Evolutionary conservation across 2,888 invertebrate genomes (phyloP), one percentile per base, ranked within the genome.

Genomic region (Tubulanus polymorphus): DNA sequence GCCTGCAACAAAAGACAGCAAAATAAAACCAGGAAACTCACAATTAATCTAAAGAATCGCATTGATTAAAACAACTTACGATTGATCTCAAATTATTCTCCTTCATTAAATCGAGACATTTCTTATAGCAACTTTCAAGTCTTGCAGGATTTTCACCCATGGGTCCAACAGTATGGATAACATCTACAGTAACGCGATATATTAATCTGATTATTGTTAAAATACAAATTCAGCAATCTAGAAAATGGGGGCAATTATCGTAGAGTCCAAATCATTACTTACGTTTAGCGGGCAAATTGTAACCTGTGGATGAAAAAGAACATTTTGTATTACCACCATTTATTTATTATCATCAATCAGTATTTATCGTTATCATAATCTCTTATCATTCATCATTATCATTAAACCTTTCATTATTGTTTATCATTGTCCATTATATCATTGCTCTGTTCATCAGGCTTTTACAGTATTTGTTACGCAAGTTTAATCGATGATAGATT

Each of bases 131-230:
- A 0, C 84, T 83, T 53, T 81, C 76, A 5, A 93, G 82, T 45
- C 83, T 79, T 0, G 82, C 76, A 5, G 85, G 84, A 3, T 87
- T 85, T 60, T 88, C 87, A 46, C 89, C 88, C 70, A 84, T 84
- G 1, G 93, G 93, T 0, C 93, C 93, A 20, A 93, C 93, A 6
- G 93, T 91, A 74, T 92, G 91, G 63, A 93, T 90, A 0, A 93
- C 85, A 82, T 90, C 91, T 91, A 81, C 41, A 84, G 84, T 60
- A 59, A 29, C 15, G 41, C 28, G 45, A 26, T 20, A 30, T 12
- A 32, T 15, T 2, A 8, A 41, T 48, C 12, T 37, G 29, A 27
- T 30, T 29, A 27, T 32, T 20, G 48, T 55, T n/a, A 51, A 37
- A 46, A 49, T 15, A 32, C n/a, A n/a, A n/a, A n/a, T n/a, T n/a